Percentiles rank a stretch among this genome's conserved stretches.
Conservation (phyloP, 2,888 invertebrate genomes). For the Drosophila aldrichi region DNA sequence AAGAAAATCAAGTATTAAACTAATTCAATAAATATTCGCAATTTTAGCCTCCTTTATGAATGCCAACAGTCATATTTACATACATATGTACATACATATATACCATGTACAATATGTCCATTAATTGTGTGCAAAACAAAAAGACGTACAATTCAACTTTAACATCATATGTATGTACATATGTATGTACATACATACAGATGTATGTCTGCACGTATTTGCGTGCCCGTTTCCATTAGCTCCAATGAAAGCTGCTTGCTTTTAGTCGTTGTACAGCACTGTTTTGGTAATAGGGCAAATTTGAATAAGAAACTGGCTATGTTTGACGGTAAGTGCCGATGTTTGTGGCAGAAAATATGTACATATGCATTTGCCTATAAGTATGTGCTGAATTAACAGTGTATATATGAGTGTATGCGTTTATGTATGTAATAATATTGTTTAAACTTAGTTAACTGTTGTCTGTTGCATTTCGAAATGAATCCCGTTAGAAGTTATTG, state of each 20-base stretch:
- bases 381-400: not conserved
- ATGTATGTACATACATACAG: not conserved
- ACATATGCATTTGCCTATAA: not conserved
- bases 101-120: no score
- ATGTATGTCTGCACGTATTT: no score
- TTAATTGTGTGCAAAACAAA: no score
- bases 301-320: not conserved
- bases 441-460: not conserved
- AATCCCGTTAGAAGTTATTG: not conserved
- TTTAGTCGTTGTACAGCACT: constrained; percentile 4
- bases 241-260: not conserved
- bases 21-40: no score
- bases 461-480: not conserved
- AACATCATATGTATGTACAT: no score
- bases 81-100: no score
- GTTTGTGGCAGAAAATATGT: not conserved
- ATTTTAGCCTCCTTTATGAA: no score
- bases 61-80: no score
- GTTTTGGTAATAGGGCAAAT: not conserved
- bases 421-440: not conserved
- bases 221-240: not conserved
- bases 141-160: no score
- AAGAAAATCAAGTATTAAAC: no score
- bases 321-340: no score
- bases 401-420: not conserved